A percentile compares a stretch with the other conserved stretches of the same genome.
Conservation (phyloP, 2,888 invertebrate genomes). For the Rhagium mordax region DNA sequence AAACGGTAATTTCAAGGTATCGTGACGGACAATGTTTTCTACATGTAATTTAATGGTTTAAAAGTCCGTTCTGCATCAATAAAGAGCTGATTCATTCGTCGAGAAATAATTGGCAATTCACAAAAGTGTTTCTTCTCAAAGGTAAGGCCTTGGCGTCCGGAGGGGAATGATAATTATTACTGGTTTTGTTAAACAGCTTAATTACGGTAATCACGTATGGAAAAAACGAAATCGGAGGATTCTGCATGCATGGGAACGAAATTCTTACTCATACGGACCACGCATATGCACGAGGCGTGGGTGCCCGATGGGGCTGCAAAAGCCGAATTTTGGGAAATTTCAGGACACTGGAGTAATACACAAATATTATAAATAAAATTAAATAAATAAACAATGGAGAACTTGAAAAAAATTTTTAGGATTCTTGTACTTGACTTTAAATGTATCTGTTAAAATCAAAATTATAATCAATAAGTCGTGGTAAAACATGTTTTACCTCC, state of each 20-base stretch:
- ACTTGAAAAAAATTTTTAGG: too few species aligned
- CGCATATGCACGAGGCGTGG: too few species aligned
- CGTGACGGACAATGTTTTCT: slow-evolving; percentile 40
- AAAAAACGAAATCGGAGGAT: not conserved
- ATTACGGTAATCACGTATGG: not conserved
- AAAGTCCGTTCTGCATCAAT: slow-evolving; percentile 44
- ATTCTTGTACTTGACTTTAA: too few species aligned
- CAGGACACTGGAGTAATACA: too few species aligned
- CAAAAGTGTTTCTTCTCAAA: slow-evolving; percentile 13
- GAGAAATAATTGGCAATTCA: slow-evolving; percentile 44
- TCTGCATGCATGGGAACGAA: not conserved
- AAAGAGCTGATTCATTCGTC: slow-evolving; percentile 42
- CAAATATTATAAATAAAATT: too few species aligned
- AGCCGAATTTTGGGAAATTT: too few species aligned
- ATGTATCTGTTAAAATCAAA: too few species aligned
- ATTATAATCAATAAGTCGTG: too few species aligned
- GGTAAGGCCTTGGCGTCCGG: not conserved
- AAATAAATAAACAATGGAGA: too few species aligned
- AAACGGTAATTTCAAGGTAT: slow-evolving; percentile 33
- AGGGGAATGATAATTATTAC: not conserved
- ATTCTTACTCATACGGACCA: not conserved
- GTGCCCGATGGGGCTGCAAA: too few species aligned
- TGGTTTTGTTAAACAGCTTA: not conserved
- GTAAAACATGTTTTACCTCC: too few species aligned
- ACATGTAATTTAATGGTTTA: slow-evolving; percentile 45